phyloP scores from a whole-genome alignment of 1,140 invertebrate species.

The Drosophila ironensis region DNA sequence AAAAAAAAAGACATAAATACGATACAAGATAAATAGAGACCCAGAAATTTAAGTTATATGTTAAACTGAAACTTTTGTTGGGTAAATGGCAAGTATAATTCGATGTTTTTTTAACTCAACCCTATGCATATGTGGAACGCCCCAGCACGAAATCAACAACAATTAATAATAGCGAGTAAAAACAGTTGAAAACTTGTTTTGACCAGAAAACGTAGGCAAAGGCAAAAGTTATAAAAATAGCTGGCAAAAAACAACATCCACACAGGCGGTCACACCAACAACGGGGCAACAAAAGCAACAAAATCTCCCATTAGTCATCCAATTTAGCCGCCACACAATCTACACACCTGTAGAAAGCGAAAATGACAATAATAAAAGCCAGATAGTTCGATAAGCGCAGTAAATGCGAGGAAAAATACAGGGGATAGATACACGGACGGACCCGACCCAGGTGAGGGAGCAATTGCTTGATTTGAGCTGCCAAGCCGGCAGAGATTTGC shows the following conservation, averaged over 20 bases:
- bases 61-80: conserved; percentile 4
- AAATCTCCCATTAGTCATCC: conserved; percentile 63
- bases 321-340: conserved; percentile 15
- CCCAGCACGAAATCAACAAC: conserved; percentile 8
- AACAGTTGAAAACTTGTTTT: conserved; percentile 66
- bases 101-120: conserved; percentile 9
- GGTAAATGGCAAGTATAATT: neutral
- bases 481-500: conserved; percentile 20
- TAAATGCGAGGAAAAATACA: conserved; percentile 21
- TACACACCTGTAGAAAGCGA: conserved; percentile 69
- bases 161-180: conserved; percentile 38
- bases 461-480: conserved; percentile 12
- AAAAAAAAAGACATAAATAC: neutral
- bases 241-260: conserved; percentile 8
- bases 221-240: conserved; percentile 33
- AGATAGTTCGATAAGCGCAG: conserved; percentile 51
- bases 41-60: conserved; percentile 10
- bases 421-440: neutral
- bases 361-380: conserved; percentile 31
- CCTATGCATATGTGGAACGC: conserved; percentile 25
- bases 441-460: neutral
- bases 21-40: conserved; percentile 7
- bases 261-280: neutral
- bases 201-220: conserved; percentile 34
- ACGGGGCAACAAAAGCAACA: neutral